A percentile compares a stretch with the other conserved stretches of the same genome.
Evolutionary conservation across 2,888 invertebrate genomes (phyloP).

Genomic region (Calephelis perditalis): DNA sequence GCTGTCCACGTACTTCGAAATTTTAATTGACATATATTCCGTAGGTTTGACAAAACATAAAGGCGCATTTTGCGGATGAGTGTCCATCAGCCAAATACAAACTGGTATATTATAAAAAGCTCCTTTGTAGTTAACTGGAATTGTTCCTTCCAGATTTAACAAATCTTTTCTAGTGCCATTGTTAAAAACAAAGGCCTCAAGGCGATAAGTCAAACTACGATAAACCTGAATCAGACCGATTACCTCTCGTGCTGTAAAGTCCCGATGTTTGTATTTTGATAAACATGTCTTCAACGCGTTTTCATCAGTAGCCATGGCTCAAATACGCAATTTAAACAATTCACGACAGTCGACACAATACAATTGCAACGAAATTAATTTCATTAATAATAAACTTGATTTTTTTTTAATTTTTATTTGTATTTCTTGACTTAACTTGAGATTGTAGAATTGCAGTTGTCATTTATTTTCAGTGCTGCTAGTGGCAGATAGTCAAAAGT

Average conservation of each 20-base stretch:
- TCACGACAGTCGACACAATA: constrained; percentile 1
- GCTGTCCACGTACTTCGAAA: constrained; percentile 95
- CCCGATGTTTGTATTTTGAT: constrained; percentile 66
- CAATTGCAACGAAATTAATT: not conserved
- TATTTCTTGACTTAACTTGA: too few relatives aligned
- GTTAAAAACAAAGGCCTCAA: constrained; percentile 86
- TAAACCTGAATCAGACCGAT: constrained; percentile 63
- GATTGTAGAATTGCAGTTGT: not conserved
- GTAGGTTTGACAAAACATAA: constrained; percentile 97
- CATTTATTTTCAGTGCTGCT: too few relatives aligned
- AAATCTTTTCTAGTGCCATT: constrained; percentile 90
- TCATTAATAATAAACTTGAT: constrained; percentile 6
- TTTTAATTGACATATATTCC: constrained; percentile 95
- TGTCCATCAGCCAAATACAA: constrained; percentile 97
- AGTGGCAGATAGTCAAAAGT: too few relatives aligned
- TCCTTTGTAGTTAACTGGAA: constrained; percentile 95
- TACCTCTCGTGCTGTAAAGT: constrained; percentile 65
- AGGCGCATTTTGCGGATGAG: constrained; percentile 97
- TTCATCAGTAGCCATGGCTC: constrained; percentile 65
- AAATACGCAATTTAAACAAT: constrained; percentile 3
- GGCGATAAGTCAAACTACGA: constrained; percentile 63
- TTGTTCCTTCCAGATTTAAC: constrained; percentile 92
- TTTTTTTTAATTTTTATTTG: too few relatives aligned
- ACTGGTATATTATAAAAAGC: constrained; percentile 96
- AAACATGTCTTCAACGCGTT: constrained; percentile 58